These are phyloP conservation scores for Diogma glabrata DNA, from an alignment of 2,888 invertebrate genomes.

Conservation along the genomic window DNA sequence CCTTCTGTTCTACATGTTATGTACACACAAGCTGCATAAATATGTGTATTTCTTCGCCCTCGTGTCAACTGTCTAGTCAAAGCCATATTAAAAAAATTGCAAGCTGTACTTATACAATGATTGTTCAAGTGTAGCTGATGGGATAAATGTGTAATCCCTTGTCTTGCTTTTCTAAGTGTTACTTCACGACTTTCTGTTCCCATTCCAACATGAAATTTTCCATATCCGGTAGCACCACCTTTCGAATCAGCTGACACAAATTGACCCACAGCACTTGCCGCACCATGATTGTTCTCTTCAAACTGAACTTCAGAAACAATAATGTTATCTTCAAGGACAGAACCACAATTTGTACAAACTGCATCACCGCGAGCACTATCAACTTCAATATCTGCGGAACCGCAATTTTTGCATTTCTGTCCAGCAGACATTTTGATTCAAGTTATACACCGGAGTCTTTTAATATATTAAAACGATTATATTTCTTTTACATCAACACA, in stretches of 20 bases:
- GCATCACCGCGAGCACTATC: conserved; percentile 91
- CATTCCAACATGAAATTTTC: conserved; percentile 65
- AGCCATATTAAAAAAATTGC: conserved; percentile 90
- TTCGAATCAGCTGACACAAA: conserved; percentile 85
- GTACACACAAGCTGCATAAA: conserved; percentile 95
- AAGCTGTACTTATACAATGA: conserved; percentile 86
- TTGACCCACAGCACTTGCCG: conserved; percentile 79
- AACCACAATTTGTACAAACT: conserved; percentile 92
- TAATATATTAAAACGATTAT: neutral
- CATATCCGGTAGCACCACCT: conserved; percentile 71
- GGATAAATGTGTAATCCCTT: conserved; percentile 74
- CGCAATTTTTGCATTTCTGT: conserved; percentile 78
- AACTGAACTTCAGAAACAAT: conserved; percentile 96
- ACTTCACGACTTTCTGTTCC: conserved; percentile 87
- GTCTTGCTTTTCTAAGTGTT: conserved; percentile 77
- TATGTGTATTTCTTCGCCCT: conserved; percentile 79
- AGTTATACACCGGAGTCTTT: too few species aligned
- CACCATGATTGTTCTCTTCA: conserved; percentile 83
- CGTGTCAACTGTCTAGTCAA: conserved; percentile 72
- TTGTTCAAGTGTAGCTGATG: conserved; percentile 79
- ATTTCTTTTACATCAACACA: too few species aligned
- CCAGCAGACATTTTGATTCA: conserved; percentile 41
- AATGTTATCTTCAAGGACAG: conserved; percentile 89
- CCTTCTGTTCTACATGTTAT: conserved; percentile 92
- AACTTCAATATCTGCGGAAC: conserved; percentile 84